phyloP scores from a whole-genome alignment of 2,888 invertebrate species.

The Campaea margaritaria region DNA sequence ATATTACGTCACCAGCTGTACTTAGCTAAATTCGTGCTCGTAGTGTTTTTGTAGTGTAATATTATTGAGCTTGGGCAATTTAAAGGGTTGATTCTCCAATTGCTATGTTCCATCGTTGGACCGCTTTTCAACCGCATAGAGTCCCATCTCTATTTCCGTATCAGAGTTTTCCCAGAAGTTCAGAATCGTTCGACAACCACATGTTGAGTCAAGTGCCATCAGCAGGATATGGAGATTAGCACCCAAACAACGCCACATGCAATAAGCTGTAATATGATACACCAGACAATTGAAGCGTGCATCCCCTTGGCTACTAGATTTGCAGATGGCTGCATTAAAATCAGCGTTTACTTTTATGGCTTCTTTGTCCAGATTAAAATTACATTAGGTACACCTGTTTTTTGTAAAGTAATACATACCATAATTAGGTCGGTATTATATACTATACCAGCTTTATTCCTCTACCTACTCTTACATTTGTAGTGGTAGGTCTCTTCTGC shows the following conservation, averaged over 20 bases:
- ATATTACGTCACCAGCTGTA: conserved; percentile 5
- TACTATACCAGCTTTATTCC: too few relatives aligned
- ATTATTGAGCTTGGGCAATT: too few relatives aligned
- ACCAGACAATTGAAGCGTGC: conserved; percentile 46
- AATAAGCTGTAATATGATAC: conserved; percentile 31
- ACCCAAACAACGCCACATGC: conserved; percentile 21
- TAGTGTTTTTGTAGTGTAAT: too few relatives aligned
- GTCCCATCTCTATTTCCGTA: background rate
- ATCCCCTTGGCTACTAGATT: conserved; percentile 51
- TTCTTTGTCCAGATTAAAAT: conserved; percentile 54
- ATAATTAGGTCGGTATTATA: too few relatives aligned
- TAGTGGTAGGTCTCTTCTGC: too few relatives aligned
- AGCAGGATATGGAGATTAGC: conserved; percentile 16
- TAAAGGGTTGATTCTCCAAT: too few relatives aligned
- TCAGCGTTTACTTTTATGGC: conserved; percentile 56
- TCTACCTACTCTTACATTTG: too few relatives aligned
- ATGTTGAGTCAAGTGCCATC: conserved; percentile 4
- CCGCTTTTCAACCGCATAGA: background rate
- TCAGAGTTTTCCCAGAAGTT: background rate
- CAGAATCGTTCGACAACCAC: conserved; percentile 1
- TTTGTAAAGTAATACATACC: conserved; percentile 45
- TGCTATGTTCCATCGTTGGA: too few relatives aligned
- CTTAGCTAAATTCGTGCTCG: too few relatives aligned
- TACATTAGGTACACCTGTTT: conserved; percentile 57
- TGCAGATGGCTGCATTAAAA: conserved; percentile 54